phyloP scores from a whole-genome alignment of 1,140 invertebrate species.

The Sarcophaga bullata region DNA sequence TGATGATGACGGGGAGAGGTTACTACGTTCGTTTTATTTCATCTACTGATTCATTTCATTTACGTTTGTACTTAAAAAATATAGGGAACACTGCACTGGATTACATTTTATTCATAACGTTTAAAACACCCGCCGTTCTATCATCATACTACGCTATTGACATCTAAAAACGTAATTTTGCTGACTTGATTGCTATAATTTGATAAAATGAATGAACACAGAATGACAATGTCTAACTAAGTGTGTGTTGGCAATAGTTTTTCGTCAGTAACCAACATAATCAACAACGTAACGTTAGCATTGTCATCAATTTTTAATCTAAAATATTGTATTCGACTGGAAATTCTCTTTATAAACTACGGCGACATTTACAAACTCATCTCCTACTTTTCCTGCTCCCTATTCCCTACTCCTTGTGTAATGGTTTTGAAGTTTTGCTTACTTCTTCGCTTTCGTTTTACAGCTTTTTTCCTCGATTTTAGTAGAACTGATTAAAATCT shows the following conservation, averaged over 20 bases:
- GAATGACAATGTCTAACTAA: no score
- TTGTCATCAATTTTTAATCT: slow-evolving; percentile 19
- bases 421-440: background rate
- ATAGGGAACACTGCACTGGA: background rate
- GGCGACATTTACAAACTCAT: background rate
- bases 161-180: no score
- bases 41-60: slow-evolving; percentile 16
- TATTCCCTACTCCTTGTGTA: background rate
- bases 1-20: background rate
- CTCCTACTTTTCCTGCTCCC: background rate
- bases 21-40: background rate
- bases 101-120: background rate
- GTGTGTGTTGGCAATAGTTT: no score
- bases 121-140: no score
- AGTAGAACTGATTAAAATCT: slow-evolving; percentile 30
- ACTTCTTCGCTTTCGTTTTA: background rate
- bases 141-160: no score
- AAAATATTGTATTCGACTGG: background rate
- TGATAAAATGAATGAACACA: no score
- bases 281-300: background rate
- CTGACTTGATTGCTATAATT: no score
- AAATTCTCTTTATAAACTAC: background rate
- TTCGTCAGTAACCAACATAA: background rate
- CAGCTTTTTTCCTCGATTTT: background rate
- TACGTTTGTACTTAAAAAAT: background rate